These are phyloP conservation scores for Ochotona princeps DNA, from an alignment of 2,113 vertebrate species.

Conservation along the genomic window DNA sequence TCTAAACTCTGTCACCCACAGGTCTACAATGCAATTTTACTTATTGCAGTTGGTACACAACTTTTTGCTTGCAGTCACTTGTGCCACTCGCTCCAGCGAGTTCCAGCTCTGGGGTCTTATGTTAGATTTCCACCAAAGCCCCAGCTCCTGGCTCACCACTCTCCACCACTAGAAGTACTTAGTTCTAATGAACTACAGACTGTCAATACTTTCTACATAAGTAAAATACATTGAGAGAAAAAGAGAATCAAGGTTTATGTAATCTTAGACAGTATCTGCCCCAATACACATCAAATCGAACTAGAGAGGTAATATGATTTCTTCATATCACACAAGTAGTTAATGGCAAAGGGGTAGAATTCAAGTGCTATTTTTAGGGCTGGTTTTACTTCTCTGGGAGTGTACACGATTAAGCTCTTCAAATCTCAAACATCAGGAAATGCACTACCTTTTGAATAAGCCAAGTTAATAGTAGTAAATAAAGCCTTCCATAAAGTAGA, in stretches of 20 bases:
- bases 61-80: too few species aligned
- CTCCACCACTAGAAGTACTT: too few species aligned
- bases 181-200: conserved; percentile 3
- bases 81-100: too few species aligned
- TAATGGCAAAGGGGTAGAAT: not conserved
- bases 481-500: not conserved
- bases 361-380: not conserved
- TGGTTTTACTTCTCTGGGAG: not conserved
- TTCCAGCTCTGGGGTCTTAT: too few species aligned
- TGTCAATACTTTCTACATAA: not conserved
- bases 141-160: too few species aligned
- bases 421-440: not conserved
- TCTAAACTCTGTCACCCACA: too few species aligned
- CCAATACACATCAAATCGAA: not conserved
- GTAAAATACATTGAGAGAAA: not conserved
- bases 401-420: not conserved
- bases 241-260: not conserved
- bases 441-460: not conserved
- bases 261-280: not conserved
- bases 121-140: too few species aligned
- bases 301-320: not conserved
- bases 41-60: too few species aligned
- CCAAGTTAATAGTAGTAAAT: not conserved
- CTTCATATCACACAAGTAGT: not conserved
- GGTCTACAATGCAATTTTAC: too few species aligned